Conservation (phyloP, 1,140 invertebrate genomes). For the Drosophila arawakana region DNA sequence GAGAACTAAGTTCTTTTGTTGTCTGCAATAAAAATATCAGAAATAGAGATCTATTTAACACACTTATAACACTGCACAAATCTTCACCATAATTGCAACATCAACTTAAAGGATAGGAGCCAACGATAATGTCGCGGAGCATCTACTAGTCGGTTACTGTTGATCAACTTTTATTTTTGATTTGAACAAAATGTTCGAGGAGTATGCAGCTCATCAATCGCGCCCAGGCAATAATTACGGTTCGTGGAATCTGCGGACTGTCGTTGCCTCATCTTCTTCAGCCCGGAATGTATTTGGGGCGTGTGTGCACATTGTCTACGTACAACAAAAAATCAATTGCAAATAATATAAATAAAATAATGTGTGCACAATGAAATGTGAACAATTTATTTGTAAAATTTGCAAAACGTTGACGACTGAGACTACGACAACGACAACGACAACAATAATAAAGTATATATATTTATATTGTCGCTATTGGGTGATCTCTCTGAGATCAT, state of each 20-base stretch:
- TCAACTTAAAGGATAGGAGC: too few species aligned
- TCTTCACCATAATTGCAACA: too few species aligned
- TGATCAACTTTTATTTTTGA: slow-evolving; percentile 2
- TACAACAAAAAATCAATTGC: slow-evolving; percentile 52
- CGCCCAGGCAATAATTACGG: slow-evolving; percentile 31
- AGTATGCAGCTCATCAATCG: slow-evolving; percentile 58
- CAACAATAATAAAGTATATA: slow-evolving; percentile 32
- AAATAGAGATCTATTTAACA: too few species aligned
- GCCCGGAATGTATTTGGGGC: slow-evolving; percentile 43
- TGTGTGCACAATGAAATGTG: slow-evolving; percentile 51
- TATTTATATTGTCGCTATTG: slow-evolving; percentile 40
- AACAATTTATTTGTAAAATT: slow-evolving; percentile 60
- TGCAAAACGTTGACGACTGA: slow-evolving; percentile 38
- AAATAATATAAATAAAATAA: slow-evolving; percentile 52
- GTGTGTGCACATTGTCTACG: neutral
- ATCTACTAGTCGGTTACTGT: slow-evolving; percentile 34
- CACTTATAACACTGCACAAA: too few species aligned
- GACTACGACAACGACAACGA: slow-evolving; percentile 20
- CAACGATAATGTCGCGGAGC: slow-evolving; percentile 5
- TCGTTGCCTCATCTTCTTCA: slow-evolving; percentile 34
- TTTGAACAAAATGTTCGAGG: slow-evolving; percentile 38
- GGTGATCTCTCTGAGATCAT: slow-evolving; percentile 75
- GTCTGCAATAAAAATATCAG: too few species aligned
- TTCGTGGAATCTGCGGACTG: slow-evolving; percentile 28
- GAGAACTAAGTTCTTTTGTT: too few species aligned